Evolutionary conservation across 2,888 invertebrate species (phyloP), one percentile per base, ranked within the genome.

Genomic region (Craniophora ligustri): DNA sequence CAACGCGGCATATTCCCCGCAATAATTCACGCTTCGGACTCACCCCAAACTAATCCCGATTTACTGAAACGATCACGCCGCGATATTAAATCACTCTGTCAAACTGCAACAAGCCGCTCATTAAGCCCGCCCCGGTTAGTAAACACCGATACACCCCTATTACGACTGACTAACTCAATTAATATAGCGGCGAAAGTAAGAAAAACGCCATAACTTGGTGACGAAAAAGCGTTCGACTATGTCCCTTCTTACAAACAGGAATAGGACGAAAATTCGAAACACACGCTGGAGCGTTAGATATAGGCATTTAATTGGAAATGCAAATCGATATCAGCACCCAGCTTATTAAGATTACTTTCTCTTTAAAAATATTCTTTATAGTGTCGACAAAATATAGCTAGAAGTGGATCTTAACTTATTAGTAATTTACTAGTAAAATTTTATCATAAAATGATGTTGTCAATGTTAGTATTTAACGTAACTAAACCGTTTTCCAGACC

Each of bases 21-120:
- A 85, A 89, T 89, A 88, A 89, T 80, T 89, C 85, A 88, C 85
- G 84, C 76, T 84, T 86, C 81, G 79, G 79, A 76, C 83, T 81
- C 83, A 78, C 79, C 83, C 86, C 81, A 75, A 82, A 85, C 86
- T 88, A 89, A 90, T 88, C 87, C 87, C 86, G 88, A 87, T 87
- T 87, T 87, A 88, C 83, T 88, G 88, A 86, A 90, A 87, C 90
- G 87, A 90, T 87, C 86, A 82, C 79, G 85, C 75, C 64, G 66
- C 85, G 82, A 87, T 88, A 89, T 87, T 91, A 91, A 90, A 91
- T 92, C 90, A 91, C 87, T 87, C 84, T 88, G 91, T 92, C 89
- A 90, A 87, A 89, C 86, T 89, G 87, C 87, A 88, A 87, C 90
- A 85, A 86, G 86, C 87, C 85, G 80, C 87, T 89, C 89, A 91